These are phyloP conservation scores for Hiodon alosoides DNA, from an alignment of 2,113 vertebrate species.

Conservation along the genomic window DNA sequence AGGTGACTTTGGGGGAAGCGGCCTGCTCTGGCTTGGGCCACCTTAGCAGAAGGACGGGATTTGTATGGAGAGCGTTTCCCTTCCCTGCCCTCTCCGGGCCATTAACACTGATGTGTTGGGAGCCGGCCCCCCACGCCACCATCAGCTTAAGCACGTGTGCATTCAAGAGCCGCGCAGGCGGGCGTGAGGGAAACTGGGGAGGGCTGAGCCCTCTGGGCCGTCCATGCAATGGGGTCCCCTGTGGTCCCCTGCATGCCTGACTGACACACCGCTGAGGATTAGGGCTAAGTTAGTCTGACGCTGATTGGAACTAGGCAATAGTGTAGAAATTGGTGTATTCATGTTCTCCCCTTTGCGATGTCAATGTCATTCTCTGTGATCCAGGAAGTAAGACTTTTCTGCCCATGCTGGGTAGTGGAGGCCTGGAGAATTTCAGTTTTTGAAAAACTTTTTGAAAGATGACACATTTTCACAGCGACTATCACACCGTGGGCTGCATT, in stretches of 20 bases:
- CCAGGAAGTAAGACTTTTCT: conserved; percentile 25
- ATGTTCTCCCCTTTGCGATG: conserved; percentile 32
- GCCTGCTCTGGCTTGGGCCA: conserved; percentile 28
- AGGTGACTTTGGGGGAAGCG: background rate
- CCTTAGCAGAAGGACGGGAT: conserved; percentile 23
- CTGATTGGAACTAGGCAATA: too few relatives aligned
- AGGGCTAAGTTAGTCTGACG: too few relatives aligned
- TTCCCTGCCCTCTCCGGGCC: conserved; percentile 26
- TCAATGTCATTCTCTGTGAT: conserved; percentile 27
- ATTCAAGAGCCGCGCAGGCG: conserved; percentile 32
- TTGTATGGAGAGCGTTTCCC: conserved; percentile 22
- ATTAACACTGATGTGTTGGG: conserved; percentile 29
- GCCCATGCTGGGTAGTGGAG: background rate
- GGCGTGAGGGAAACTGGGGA: conserved; percentile 2
- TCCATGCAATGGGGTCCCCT: conserved; percentile 31
- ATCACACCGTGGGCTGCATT: background rate
- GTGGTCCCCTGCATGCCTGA: conserved; percentile 18
- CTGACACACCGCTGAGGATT: conserved; percentile 26
- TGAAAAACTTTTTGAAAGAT: background rate
- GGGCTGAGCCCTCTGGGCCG: conserved; percentile 27
- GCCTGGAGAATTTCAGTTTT: conserved; percentile 10
- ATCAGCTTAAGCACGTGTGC: conserved; percentile 22
- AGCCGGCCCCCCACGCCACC: conserved; percentile 5
- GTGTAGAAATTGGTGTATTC: conserved; percentile 25
- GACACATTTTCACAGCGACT: background rate